Base-by-base conservation (phyloP, 2,113 vertebrate species). In the Sapajus apella region DNA sequence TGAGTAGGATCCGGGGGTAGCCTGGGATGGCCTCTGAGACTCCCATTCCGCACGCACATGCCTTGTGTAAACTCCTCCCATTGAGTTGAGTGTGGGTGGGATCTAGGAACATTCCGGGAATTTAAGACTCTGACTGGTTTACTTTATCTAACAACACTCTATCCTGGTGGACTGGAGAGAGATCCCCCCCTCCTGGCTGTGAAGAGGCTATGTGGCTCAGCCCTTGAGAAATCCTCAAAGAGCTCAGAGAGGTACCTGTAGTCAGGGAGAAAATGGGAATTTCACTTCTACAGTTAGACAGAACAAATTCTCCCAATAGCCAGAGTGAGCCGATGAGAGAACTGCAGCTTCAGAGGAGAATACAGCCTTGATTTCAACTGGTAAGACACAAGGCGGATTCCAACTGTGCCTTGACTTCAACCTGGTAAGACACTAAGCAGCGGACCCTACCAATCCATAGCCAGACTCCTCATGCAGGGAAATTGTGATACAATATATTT, bases 11-110 rank as follows among this genome's bases (percentile, higher is more conserved):
- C 23, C 21, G 7, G 21, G 37, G 37, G 40, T 1, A 86, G 80
- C 43, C n/a, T 27, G 55, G 52, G 18, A 25, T 0, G 35, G 52
- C n/a, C 47, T 30, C 35, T 7, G 43, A 75, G 52, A 72, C 4
- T 13, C 77, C 14, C 13, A 45, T 0, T 18, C 5, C 13, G 0
- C 3, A 6, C 0, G 4, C 13, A 3, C 8, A 5, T 3, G 55
- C 32, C 43, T 43, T 32, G 14, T 0, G 35, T 43, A 64, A 84
- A 68, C 8, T 7, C 25, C 47, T n/a, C 11, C 40, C 11, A 6
- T 6, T 64, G 61, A 61, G 58, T 12, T 25, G 20, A 84, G 16
- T 40, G 21, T 21, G 14, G 45, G 52, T 12, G 43, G 58, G 45
- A 35, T 32, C 32, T 32, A 40, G 30, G 23, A 47, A 30, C 20